phyloP scores from a whole-genome alignment of 2,888 invertebrate genomes.

The Mesorhabditis belari region DNA sequence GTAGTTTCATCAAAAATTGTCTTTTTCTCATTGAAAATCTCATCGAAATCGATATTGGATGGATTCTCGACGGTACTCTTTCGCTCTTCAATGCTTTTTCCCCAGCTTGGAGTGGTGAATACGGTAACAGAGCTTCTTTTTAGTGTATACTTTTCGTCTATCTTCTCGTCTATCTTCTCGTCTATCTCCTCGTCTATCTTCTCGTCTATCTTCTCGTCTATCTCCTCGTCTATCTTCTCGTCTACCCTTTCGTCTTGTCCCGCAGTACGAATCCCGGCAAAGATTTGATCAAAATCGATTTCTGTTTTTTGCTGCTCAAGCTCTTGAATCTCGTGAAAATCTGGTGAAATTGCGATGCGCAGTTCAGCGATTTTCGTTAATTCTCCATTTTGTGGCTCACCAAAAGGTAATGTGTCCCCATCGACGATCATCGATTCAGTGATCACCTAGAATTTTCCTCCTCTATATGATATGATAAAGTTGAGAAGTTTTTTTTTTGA shows the following conservation, averaged over 20 bases:
- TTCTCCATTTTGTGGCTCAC: not conserved
- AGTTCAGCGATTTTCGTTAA: not conserved
- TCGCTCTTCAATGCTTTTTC: too few relatives aligned
- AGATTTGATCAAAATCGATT: not conserved
- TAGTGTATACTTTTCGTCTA: too few relatives aligned
- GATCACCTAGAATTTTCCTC: not conserved
- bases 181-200: too few relatives aligned
- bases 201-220: not conserved
- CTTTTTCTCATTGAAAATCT: not conserved
- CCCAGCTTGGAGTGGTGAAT: too few relatives aligned
- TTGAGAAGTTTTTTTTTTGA: too few relatives aligned
- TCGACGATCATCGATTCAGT: not conserved
- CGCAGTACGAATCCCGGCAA: not conserved
- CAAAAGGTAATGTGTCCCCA: too few relatives aligned
- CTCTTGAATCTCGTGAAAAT: too few relatives aligned
- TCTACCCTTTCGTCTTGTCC: not conserved
- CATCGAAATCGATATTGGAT: not conserved
- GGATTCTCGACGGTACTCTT: too few relatives aligned
- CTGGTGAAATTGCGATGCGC: not conserved
- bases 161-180: too few relatives aligned
- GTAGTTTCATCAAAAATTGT: not conserved
- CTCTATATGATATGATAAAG: too few relatives aligned
- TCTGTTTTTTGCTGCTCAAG: not conserved
- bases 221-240: not conserved
- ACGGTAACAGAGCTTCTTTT: too few relatives aligned